These are phyloP conservation scores for Drosophila incognita DNA, from an alignment of 2,888 invertebrate genomes.

Conservation along the genomic window DNA sequence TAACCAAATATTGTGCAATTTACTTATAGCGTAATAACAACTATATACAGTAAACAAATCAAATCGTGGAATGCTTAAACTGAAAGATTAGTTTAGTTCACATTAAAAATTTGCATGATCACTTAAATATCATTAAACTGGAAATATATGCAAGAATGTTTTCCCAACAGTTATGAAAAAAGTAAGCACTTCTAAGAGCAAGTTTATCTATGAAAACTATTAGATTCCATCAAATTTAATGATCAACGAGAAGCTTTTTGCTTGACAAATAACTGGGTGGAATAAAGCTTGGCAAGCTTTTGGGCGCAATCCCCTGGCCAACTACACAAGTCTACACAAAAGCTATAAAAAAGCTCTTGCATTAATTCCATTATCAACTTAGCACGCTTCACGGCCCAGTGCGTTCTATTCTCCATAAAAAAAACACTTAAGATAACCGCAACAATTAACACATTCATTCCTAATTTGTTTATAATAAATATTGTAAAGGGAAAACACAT, in stretches of 20 bases:
- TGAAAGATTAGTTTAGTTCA: neutral
- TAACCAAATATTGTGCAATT: neutral
- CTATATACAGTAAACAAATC: neutral
- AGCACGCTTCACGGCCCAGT: conserved; percentile 7
- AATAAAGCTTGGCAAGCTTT: conserved; percentile 15
- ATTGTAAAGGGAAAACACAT: neutral
- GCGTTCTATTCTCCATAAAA: neutral
- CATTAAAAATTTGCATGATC: neutral
- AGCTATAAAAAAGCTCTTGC: conserved; percentile 32
- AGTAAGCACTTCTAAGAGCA: neutral
- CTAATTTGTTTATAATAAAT: neutral
- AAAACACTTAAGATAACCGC: neutral
- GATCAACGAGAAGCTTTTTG: conserved; percentile 17
- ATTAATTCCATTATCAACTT: conserved; percentile 19
- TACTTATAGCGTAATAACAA: neutral
- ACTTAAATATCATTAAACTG: neutral
- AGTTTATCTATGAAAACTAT: neutral
- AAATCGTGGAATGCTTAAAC: neutral
- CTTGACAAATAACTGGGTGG: neutral
- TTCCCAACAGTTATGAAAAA: neutral
- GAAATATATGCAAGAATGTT: neutral
- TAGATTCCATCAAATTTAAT: neutral
- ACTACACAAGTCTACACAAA: conserved; percentile 41
- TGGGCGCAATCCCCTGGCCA: conserved; percentile 17
- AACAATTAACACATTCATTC: conserved; percentile 14